These are phyloP conservation scores for Physocephala rufipes DNA, from an alignment of 2,888 invertebrate species.

Conservation along the genomic window DNA sequence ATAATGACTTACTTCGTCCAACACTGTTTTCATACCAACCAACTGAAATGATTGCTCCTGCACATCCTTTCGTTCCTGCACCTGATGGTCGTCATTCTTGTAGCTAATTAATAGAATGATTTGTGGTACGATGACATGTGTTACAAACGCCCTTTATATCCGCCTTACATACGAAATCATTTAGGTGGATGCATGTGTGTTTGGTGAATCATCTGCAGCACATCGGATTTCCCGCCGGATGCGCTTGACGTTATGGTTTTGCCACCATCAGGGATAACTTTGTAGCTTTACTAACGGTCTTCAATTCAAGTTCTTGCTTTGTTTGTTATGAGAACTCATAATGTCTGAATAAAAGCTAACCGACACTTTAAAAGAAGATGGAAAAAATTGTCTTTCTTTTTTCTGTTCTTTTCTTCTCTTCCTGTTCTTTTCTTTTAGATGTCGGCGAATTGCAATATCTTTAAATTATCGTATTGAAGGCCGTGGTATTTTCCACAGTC, in stretches of 20 bases:
- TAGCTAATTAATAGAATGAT: slow-evolving; percentile 33
- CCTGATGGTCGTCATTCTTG: slow-evolving; percentile 7
- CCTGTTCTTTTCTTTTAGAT: no score
- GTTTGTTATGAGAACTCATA: neutral
- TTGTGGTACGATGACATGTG: slow-evolving; percentile 17
- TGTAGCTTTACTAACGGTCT: neutral
- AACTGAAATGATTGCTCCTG: neutral
- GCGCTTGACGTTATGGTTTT: slow-evolving; percentile 1
- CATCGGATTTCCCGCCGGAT: no score
- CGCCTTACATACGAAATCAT: no score
- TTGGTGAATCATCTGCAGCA: no score
- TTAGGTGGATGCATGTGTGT: neutral
- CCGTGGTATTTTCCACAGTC: no score
- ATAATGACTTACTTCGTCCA: no score
- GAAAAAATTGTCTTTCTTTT: no score
- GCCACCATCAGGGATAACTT: neutral
- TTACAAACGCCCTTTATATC: neutral
- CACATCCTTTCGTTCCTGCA: neutral
- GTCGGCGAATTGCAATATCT: no score
- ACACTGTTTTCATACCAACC: neutral
- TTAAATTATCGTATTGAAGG: no score
- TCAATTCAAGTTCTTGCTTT: slow-evolving; percentile 1
- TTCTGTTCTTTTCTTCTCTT: no score
- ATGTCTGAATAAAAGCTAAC: neutral
- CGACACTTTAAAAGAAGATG: no score